phyloP scores from a whole-genome alignment of 2,797 vertebrate genomes.

The Cynodonichthys magdalenae region DNA sequence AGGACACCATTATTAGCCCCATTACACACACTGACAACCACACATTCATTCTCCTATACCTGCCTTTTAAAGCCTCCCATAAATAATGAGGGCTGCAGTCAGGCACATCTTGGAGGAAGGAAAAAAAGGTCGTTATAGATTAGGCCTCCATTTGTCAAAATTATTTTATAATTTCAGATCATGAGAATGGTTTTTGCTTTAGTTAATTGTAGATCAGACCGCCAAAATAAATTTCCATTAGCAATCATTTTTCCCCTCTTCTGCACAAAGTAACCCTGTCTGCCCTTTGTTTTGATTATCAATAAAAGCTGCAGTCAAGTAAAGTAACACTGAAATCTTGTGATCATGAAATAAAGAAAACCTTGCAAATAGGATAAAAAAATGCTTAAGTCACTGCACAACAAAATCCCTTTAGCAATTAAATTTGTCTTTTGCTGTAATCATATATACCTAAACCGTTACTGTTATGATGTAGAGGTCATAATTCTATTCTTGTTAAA shows the following conservation, averaged over 20 bases:
- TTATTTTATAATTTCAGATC: conserved; percentile 82
- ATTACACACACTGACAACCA: conserved; percentile 84
- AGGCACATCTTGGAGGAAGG: conserved; percentile 58
- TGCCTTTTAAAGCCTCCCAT: conserved; percentile 83
- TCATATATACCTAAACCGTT: no score
- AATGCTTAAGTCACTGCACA: background rate
- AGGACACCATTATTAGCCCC: conserved; percentile 84
- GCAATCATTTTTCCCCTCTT: conserved; percentile 70
- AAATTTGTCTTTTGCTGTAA: background rate
- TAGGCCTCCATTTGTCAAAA: conserved; percentile 82
- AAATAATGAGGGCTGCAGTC: conserved; percentile 77
- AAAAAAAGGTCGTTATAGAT: conserved; percentile 79
- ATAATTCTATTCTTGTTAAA: conserved; percentile 58
- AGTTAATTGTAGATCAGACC: conserved; percentile 78
- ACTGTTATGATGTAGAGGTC: conserved; percentile 43
- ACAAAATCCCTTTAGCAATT: background rate
- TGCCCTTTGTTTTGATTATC: conserved; percentile 48
- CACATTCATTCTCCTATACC: conserved; percentile 84
- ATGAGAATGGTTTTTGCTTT: conserved; percentile 75
- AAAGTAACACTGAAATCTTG: conserved; percentile 4
- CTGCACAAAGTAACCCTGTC: conserved; percentile 55
- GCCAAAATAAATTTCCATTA: conserved; percentile 81
- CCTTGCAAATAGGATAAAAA: conserved; percentile 5
- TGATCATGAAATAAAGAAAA: background rate
- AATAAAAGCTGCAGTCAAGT: conserved; percentile 14